Conservation (phyloP, 2,113 vertebrate genomes). For the Sigmodon hispidus region DNA sequence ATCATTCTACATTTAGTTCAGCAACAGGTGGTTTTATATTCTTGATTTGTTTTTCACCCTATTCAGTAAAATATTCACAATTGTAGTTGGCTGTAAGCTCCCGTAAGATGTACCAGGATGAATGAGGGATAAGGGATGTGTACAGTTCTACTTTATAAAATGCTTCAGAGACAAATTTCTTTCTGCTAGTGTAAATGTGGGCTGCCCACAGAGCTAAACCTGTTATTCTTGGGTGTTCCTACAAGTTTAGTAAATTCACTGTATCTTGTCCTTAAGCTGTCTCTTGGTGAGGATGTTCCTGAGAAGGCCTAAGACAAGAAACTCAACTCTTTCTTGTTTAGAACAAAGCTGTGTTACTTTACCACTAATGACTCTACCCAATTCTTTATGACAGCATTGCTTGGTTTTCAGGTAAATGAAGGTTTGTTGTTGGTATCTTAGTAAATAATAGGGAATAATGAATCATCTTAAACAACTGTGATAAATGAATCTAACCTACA, state of each 20-base stretch:
- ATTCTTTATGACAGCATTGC: conserved; percentile 51
- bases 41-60: conserved; percentile 65
- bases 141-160: conserved; percentile 52
- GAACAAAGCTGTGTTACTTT: conserved; percentile 27
- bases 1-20: conserved; percentile 42
- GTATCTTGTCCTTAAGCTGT: conserved; percentile 41
- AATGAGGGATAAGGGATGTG: conserved; percentile 7
- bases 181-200: conserved; percentile 34
- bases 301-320: conserved; percentile 61
- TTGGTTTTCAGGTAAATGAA: conserved; percentile 68
- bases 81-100: conserved; percentile 59
- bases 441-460: conserved; percentile 27
- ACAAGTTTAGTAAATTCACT: conserved; percentile 64
- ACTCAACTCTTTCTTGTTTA: conserved; percentile 1
- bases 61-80: not conserved
- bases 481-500: conserved; percentile 59
- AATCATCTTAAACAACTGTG: conserved; percentile 60
- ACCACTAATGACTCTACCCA: conserved; percentile 47
- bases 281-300: conserved; percentile 52
- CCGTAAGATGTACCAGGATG: conserved; percentile 43
- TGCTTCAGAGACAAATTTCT: conserved; percentile 74
- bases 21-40: conserved; percentile 47
- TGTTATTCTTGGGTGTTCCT: conserved; percentile 61
- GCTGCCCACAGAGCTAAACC: conserved; percentile 53
- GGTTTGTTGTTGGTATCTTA: conserved; percentile 48